Base-by-base conservation (phyloP, 2,888 invertebrate genomes). In the Oegoconia quadripuncta region DNA sequence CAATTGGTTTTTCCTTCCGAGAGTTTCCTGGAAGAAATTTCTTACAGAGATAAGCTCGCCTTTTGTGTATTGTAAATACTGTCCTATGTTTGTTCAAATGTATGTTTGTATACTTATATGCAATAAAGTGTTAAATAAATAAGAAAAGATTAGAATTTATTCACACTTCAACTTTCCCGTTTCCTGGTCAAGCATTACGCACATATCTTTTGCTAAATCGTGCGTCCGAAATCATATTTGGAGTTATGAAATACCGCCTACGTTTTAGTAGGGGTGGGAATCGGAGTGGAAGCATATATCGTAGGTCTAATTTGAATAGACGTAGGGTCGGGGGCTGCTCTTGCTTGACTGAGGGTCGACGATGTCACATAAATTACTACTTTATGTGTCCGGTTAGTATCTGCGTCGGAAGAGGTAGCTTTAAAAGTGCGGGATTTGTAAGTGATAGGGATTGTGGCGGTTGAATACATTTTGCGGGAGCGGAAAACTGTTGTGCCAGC, bases 271-370 rank as follows among this genome's bases (percentile, higher is more conserved):
- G 36, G 23, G 23, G 16, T 33, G 41, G n/a, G 42, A 41, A 44
- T 41, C 44, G 39, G 38, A 22, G 45, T 41, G 47, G 46, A 44
- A 42, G 40, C 60, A 61, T 66, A 68, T 64, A 64, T 63, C 55
- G 55, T 52, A 50, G 48, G 57, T 63, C 59, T 74, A 74, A 75
- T 74, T 74, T 76, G 74, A 76, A 76, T 74, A 74, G 72, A 63
- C 54, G 50, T 53, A 55, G 64, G 67, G 64, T 63, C 57, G 50
- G 52, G 47, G 43, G 52, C 35, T 35, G 55, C 56, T 55, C 59
- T 52, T 57, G 55, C 63, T 64, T 64, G 64, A 69, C 61, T 67
- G 63, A 64, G 66, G 74, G 71, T 67, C 66, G 61, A 59, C 61
- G 63, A 58, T 67, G 66, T 68, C 65, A 67, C 70, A 71, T 76